Evolutionary conservation across 1,140 invertebrate genomes (phyloP), one percentile per base, ranked within the genome.

Genomic region (Maniola jurtina): DNA sequence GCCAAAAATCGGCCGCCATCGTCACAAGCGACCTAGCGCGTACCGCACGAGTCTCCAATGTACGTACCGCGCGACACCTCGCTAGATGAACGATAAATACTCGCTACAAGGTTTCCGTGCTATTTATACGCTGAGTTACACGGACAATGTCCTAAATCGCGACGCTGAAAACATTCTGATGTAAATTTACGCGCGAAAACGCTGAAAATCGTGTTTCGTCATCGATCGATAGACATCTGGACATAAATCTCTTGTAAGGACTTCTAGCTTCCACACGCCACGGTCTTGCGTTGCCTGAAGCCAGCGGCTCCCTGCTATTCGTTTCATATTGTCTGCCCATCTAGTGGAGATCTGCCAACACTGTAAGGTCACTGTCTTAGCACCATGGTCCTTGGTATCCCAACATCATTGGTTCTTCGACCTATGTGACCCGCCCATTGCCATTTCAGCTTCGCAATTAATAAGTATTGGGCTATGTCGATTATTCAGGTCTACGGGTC

Each of bases 11-110:
- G 42, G 42, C 38, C 50, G 15, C 33, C 14, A 38, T 33, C 59
- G 65, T 67, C 59, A 61, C 25, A 10, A 11, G 52, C 66, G 61
- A 58, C 60, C 54, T 62, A 68, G 66, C 66, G 59, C 34, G 66
- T 62, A 42, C 40, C 62, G 60, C 48, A 15, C 47, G n/a, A 40
- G 34, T 14, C 55, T 40, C 40, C 13, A 55, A 57, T 10, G 8
- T 15, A 10, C 16, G 59, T 45, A 50, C 25, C 25, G 9, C 33
- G 14, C 33, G 45, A 52, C 13, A 47, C 48, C 55, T 36, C 57
- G 58, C 58, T 42, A 55, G 54, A 55, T 55, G n/a, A n/a, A 55
- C 54, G 54, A 55, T n/a, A 35, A 9, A 45, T 13, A 45, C 42
- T n/a, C 54, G 54, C 8, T 25, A 10, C 48, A 52, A 55, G 54